Conservation (phyloP, 1,140 invertebrate genomes). For the Drosophila ficusphila region DNA sequence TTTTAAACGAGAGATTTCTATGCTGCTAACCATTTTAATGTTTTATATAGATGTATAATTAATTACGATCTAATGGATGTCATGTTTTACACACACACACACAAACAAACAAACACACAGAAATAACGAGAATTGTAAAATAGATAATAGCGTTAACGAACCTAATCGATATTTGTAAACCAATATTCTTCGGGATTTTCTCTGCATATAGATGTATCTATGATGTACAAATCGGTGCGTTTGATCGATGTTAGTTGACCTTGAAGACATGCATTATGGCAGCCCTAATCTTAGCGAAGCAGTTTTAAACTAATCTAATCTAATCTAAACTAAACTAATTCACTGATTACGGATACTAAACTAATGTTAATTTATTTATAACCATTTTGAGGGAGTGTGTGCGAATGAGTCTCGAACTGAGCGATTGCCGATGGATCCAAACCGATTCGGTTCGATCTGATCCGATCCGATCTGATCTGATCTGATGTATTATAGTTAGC, state of each 20-base stretch:
- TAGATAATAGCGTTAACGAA: conserved; percentile 30
- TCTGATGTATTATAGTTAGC: conserved; percentile 53
- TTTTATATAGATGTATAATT: conserved; percentile 34
- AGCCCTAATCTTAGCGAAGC: conserved; percentile 42
- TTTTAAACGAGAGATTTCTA: conserved; percentile 48
- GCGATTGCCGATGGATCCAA: background rate
- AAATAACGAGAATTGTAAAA: conserved; percentile 56
- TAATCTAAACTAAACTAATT: conserved; percentile 41
- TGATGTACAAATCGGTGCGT: conserved; percentile 72
- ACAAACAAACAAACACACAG: too few species aligned
- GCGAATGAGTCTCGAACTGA: conserved; percentile 43
- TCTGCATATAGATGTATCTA: conserved; percentile 32
- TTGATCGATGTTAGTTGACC: conserved; percentile 62
- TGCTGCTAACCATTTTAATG: conserved; percentile 39
- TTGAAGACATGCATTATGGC: conserved; percentile 66
- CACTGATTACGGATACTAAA: conserved; percentile 41
- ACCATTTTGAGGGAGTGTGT: conserved; percentile 32
- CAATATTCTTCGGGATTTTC: conserved; percentile 21
- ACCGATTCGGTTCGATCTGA: background rate
- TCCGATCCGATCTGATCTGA: background rate
- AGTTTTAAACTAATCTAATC: conserved; percentile 40
- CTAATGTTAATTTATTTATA: conserved; percentile 77
- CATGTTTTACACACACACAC: conserved; percentile 5
- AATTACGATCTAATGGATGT: conserved; percentile 29
- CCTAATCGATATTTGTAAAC: conserved; percentile 30